Evolutionary conservation across 1,140 invertebrate genomes (phyloP).

Genomic region (Dufourea novaeangliae): DNA sequence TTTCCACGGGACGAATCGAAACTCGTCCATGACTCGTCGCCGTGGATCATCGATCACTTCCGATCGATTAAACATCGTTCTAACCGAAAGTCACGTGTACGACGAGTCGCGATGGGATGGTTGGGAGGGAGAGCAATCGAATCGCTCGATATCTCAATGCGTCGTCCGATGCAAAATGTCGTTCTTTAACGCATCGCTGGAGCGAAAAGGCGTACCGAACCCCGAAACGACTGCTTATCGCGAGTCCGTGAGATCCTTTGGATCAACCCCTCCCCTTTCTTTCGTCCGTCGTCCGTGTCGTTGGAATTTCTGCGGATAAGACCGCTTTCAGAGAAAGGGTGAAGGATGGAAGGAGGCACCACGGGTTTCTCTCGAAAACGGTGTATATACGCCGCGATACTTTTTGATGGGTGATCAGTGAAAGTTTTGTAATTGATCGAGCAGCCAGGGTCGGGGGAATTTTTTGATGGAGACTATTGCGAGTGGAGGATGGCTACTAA

Average conservation of each 20-base stretch:
- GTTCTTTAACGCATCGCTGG: constrained; percentile 37
- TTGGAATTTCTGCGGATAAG: neutral
- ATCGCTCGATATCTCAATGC: constrained; percentile 38
- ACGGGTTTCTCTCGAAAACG: neutral
- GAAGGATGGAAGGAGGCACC: neutral
- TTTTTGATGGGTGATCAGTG: constrained; percentile 3
- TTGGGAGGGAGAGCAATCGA: constrained; percentile 9
- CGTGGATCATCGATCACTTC: constrained; percentile 46
- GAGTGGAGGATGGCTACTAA: no score
- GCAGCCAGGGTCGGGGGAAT: no score
- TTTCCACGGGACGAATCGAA: neutral
- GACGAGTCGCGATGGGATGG: neutral
- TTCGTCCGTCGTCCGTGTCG: neutral
- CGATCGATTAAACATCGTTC: constrained; percentile 42
- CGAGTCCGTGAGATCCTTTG: neutral
- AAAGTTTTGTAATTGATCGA: constrained; percentile 26
- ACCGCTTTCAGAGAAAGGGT: neutral
- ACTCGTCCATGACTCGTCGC: neutral
- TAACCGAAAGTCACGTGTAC: neutral
- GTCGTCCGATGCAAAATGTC: constrained; percentile 29
- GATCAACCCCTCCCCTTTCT: neutral
- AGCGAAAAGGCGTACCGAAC: constrained; percentile 2
- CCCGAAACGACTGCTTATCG: constrained; percentile 23
- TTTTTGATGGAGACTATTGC: no score
- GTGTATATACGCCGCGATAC: neutral